phyloP scores from a whole-genome alignment of 1,140 invertebrate species.

The Dendrolimus punctatus region DNA sequence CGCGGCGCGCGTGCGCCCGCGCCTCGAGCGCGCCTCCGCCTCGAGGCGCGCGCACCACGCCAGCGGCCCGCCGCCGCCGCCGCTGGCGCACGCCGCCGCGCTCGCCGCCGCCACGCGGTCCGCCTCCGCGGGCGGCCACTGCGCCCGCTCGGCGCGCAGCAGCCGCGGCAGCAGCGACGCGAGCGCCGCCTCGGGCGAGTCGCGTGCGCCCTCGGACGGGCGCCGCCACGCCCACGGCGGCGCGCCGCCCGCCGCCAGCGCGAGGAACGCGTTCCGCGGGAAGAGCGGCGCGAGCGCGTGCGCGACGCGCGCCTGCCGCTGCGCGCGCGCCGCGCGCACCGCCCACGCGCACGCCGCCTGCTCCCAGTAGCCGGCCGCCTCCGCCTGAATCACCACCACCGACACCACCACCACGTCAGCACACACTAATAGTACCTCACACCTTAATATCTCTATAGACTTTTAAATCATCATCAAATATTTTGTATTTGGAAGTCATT shows the following conservation, averaged over 20 bases:
- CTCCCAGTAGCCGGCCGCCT: constrained; percentile 4
- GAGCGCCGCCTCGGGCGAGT: constrained; percentile 12
- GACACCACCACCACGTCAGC: too few relatives aligned
- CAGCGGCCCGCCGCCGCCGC: background rate
- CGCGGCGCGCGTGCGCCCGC: constrained; percentile 4
- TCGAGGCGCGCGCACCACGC: background rate
- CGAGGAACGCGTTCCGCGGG: constrained; percentile 27
- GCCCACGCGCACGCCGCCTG: constrained; percentile 13
- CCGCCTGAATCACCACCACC: too few relatives aligned
- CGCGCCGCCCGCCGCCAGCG: constrained; percentile 15
- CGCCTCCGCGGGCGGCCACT: constrained; percentile 1
- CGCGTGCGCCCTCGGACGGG: constrained; percentile 11
- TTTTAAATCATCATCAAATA: too few relatives aligned
- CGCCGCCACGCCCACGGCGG: constrained; percentile 13
- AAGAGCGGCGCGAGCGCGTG: constrained; percentile 19
- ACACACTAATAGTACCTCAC: too few relatives aligned
- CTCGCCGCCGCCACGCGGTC: constrained; percentile 9
- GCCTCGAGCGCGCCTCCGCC: constrained; percentile 3
- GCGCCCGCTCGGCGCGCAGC: background rate
- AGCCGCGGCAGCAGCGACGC: constrained; percentile 7
- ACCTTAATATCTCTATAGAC: too few relatives aligned
- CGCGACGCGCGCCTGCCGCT: constrained; percentile 10
- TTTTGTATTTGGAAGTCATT: too few relatives aligned
- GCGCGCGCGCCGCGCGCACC: constrained; percentile 13
- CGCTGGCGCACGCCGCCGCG: constrained; percentile 6